Evolutionary conservation across 2,113 vertebrate genomes (phyloP), one percentile per base, ranked within the genome.

Genomic region (Pterocles burchelli): DNA sequence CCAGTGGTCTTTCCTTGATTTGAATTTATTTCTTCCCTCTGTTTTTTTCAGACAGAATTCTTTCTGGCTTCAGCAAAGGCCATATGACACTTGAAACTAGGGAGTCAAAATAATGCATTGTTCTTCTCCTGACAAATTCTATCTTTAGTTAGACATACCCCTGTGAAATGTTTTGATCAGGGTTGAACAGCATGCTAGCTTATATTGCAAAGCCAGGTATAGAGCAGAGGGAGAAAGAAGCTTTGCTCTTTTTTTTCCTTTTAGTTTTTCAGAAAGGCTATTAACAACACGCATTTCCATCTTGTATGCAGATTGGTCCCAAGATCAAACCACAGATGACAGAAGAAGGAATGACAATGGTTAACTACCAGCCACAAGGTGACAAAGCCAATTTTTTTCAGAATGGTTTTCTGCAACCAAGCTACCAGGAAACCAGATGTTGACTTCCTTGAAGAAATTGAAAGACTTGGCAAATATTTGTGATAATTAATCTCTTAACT

Each of bases 251-350:
- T 38, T 74, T 62, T 58, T 51, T 58, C 54, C 74, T 75, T 89
- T 12, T 28, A 45, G 31, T 33, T 10, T 36, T 67, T 17, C 11
- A 85, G 24, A 36, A 73, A 48, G 25, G 4, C 13, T 43, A 9
- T 33, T 82, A 89, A 82, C 25, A 28, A 51, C 24, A 18, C 8
- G 70, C 13, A 33, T 54, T 75, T 17, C 24, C 6, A 26, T 58
- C 76, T 90, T 90, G 5, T 52, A 75, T 83, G 51, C 72, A 98
- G 97, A 97, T 98, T 89, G 88, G 97, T 66, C 94, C 98, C 61
- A 96, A 93, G 73, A 98, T 98, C 79, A 98, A 98, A 97, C 89
- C 90, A 28, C 81, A 95, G 52, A 97, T 98, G 97, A 97, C 95
- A 95, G 97, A 98, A 95, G 89, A 97, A 68, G 96, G 97, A 43